Conservation (phyloP, 2,888 invertebrate genomes). For the Heteromurus nitidus region DNA sequence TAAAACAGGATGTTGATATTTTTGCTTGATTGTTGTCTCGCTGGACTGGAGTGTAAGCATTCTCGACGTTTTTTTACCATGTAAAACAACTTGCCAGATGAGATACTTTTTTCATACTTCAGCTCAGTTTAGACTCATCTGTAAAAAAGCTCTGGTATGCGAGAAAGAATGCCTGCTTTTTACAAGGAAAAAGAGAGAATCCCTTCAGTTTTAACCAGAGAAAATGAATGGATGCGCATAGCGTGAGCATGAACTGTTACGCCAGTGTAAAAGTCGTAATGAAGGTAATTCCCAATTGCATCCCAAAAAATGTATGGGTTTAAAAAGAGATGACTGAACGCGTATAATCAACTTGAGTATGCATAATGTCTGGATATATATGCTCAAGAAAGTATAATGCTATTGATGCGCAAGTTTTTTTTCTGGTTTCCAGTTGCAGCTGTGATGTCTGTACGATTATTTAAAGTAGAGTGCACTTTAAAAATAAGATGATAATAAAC, state of each 20-base stretch:
- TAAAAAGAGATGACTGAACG: conserved; percentile 15
- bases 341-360: not conserved
- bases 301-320: conserved; percentile 18
- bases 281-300: conserved; percentile 42
- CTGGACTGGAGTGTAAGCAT: too few relatives aligned
- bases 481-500: not conserved
- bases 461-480: not conserved
- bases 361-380: not conserved
- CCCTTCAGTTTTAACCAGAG: not conserved
- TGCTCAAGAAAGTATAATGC: not conserved
- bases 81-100: not conserved
- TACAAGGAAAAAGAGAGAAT: not conserved
- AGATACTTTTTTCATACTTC: not conserved
- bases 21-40: conserved; percentile 33
- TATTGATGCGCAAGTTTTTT: not conserved
- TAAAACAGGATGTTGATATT: conserved; percentile 46
- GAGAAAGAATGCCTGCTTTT: not conserved
- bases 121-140: not conserved
- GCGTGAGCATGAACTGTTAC: conserved; percentile 23
- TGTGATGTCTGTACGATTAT: conserved; percentile 17
- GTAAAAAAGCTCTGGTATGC: conserved; percentile 1
- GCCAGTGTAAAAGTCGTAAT: conserved; percentile 31
- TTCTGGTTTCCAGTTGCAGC: conserved; percentile 15
- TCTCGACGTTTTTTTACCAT: not conserved
- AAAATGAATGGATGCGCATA: not conserved